A percentile compares a stretch with the other conserved stretches of the same genome.
Conservation (phyloP, 1,140 invertebrate genomes). For the Melanaphis sacchari region DNA sequence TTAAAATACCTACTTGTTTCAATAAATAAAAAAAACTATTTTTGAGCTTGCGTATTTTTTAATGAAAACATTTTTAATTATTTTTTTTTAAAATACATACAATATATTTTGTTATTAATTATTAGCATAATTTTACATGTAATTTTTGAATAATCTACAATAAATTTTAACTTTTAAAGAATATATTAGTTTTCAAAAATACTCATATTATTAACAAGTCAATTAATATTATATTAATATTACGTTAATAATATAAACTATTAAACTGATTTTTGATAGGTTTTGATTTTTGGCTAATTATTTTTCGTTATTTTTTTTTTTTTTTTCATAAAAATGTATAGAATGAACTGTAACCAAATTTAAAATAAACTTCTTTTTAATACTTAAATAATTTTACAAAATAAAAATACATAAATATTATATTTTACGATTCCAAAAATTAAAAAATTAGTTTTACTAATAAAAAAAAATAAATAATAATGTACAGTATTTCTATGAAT, state of each 20-base stretch:
- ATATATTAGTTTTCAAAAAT: too few relatives aligned
- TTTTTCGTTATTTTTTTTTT: background rate
- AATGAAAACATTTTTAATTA: too few relatives aligned
- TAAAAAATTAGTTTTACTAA: background rate
- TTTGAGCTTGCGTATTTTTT: too few relatives aligned
- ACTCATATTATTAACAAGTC: too few relatives aligned
- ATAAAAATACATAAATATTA: too few relatives aligned
- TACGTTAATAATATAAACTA: background rate
- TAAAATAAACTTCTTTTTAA: background rate
- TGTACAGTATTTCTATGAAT: background rate
- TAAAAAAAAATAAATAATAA: background rate
- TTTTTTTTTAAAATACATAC: too few relatives aligned
- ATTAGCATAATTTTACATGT: background rate
- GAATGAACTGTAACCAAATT: background rate
- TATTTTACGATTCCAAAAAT: background rate
- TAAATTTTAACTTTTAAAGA: background rate
- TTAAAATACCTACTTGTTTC: background rate
- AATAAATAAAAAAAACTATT: background rate
- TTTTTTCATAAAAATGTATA: background rate
- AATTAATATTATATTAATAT: too few relatives aligned
- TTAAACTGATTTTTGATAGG: background rate
- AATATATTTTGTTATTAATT: background rate
- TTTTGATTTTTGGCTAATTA: background rate
- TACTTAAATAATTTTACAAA: background rate
- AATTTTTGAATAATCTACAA: background rate